phyloP scores from a whole-genome alignment of 1,140 invertebrate genomes.

The Formica exsecta region DNA sequence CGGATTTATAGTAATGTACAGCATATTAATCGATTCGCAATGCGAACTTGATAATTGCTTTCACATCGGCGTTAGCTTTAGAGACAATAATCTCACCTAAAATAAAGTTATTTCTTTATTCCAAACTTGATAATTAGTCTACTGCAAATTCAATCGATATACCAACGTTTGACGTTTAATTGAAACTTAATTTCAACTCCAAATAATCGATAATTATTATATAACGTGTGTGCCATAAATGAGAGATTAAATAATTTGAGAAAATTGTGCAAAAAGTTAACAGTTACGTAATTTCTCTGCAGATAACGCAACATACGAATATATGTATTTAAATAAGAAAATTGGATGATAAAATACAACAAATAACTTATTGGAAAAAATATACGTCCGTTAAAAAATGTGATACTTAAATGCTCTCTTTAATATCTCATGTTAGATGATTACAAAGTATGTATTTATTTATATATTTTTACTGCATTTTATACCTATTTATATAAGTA shows the following conservation, averaged over 20 bases:
- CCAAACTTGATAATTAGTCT: slow-evolving; percentile 41
- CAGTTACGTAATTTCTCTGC: neutral
- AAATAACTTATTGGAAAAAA: neutral
- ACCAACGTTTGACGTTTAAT: neutral
- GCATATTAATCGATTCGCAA: slow-evolving; percentile 6
- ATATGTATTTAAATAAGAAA: slow-evolving; percentile 1
- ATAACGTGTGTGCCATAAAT: neutral
- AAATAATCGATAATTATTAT: slow-evolving; percentile 38
- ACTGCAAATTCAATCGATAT: neutral
- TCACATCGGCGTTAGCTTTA: neutral
- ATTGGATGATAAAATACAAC: neutral
- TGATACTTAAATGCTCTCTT: neutral
- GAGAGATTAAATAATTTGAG: neutral
- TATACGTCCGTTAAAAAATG: neutral
- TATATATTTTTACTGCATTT: neutral
- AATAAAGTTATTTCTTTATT: neutral
- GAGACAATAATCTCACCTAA: neutral
- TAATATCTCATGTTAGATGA: neutral
- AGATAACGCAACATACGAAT: neutral
- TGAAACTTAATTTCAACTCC: slow-evolving; percentile 22
- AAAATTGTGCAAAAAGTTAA: neutral
- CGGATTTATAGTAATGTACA: neutral
- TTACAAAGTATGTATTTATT: neutral
- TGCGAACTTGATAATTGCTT: slow-evolving; percentile 37
- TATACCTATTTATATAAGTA: neutral